These are phyloP conservation scores for Ptilorrhoa leucosticta DNA, from an alignment of 2,113 vertebrate genomes.

Conservation along the genomic window DNA sequence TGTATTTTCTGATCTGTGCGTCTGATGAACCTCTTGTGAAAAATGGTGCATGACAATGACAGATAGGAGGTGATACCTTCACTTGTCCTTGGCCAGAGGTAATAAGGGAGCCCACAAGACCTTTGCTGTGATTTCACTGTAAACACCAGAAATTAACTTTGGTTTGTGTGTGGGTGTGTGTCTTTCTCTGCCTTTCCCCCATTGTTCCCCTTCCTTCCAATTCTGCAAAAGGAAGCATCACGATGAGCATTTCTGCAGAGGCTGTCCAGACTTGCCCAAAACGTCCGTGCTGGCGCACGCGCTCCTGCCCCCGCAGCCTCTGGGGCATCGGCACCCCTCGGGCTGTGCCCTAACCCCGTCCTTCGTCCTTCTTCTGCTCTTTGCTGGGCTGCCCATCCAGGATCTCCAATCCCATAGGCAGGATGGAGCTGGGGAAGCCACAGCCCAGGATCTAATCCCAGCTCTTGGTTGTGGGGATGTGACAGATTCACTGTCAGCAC, in stretches of 20 bases:
- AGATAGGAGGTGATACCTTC: not conserved
- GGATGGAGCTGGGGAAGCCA: not conserved
- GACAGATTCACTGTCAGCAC: rapidly evolving
- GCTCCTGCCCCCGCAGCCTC: not conserved
- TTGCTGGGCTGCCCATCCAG: not conserved
- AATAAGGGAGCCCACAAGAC: not conserved
- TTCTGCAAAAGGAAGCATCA: not conserved
- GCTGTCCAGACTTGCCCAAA: not conserved
- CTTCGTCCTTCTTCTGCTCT: not conserved
- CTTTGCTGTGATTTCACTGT: not conserved
- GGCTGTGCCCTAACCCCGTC: not conserved
- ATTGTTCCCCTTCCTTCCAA: not conserved
- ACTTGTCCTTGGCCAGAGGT: not conserved
- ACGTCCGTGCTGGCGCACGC: rapidly evolving
- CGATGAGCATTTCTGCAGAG: not conserved
- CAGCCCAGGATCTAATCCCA: not conserved
- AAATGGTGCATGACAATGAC: not conserved
- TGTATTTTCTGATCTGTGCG: not conserved
- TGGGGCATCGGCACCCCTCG: rapidly evolving
- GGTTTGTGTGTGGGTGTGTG: not conserved
- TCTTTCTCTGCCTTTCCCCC: not conserved
- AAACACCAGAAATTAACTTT: not conserved
- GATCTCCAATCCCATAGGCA: not conserved
- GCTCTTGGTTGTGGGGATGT: not conserved
- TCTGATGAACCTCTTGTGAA: not conserved